Conservation (phyloP, 2,888 invertebrate genomes). For the Digitonthophagus gazella region DNA sequence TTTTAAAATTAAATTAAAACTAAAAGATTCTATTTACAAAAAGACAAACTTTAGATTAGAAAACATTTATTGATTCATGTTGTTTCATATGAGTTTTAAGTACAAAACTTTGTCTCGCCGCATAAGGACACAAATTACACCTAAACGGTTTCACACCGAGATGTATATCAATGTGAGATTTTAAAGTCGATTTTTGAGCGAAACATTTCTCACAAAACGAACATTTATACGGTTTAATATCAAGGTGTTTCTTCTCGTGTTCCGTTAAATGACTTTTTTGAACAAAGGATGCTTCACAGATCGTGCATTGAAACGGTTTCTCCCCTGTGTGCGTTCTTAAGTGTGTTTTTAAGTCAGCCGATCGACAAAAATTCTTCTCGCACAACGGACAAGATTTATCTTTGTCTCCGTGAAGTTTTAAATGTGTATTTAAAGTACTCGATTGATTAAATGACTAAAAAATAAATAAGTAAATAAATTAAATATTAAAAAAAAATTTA, state of each 20-base stretch:
- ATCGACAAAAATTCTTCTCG: slow-evolving; percentile 44
- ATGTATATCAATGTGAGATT: slow-evolving; percentile 45
- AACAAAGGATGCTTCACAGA: slow-evolving; percentile 43
- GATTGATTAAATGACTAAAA: slow-evolving; percentile 40
- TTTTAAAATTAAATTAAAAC: no score
- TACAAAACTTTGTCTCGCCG: slow-evolving; percentile 43
- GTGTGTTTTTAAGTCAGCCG: slow-evolving; percentile 43
- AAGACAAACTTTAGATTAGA: no score
- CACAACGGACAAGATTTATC: slow-evolving; percentile 45
- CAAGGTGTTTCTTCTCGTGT: slow-evolving; percentile 43
- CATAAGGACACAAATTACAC: slow-evolving; percentile 44
- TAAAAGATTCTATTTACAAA: no score
- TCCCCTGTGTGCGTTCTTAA: slow-evolving; percentile 47
- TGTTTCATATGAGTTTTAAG: slow-evolving; percentile 44
- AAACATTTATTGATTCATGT: no score
- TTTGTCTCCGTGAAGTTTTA: slow-evolving; percentile 44
- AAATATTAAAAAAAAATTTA: neutral
- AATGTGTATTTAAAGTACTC: slow-evolving; percentile 44
- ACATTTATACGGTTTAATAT: slow-evolving; percentile 44
- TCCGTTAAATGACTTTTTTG: slow-evolving; percentile 46
- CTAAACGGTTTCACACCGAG: slow-evolving; percentile 43
- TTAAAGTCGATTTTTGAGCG: slow-evolving; percentile 42
- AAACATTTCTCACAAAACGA: slow-evolving; percentile 43
- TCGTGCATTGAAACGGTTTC: slow-evolving; percentile 44
- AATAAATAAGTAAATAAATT: neutral